These are phyloP conservation scores for Mormyrus hasselquistii DNA, from an alignment of 2,797 vertebrate species.

Conservation along the genomic window DNA sequence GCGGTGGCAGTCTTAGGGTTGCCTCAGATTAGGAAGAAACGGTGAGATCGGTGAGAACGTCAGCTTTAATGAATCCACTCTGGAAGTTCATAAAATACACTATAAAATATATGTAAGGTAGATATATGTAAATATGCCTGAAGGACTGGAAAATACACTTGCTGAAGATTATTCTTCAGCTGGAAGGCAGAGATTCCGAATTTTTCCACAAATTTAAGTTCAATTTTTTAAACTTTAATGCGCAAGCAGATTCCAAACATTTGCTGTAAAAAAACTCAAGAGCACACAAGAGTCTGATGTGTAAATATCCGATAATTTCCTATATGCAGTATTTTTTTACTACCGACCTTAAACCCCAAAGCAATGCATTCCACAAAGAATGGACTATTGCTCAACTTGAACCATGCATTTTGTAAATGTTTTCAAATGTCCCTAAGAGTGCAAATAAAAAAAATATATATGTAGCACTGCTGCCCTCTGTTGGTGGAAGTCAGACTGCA, in stretches of 20 bases:
- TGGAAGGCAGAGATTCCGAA: background rate
- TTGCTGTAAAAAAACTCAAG: background rate
- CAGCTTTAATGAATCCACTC: background rate
- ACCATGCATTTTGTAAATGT: background rate
- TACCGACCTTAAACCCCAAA: background rate
- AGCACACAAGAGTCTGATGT: background rate
- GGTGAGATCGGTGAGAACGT: background rate
- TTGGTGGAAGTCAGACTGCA: slow-evolving; percentile 20
- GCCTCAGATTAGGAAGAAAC: background rate
- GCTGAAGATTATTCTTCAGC: background rate
- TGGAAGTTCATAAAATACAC: background rate
- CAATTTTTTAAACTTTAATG: background rate
- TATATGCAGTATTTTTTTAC: background rate
- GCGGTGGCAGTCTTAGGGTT: slow-evolving; percentile 1
- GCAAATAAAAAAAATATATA: background rate
- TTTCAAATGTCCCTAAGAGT: background rate
- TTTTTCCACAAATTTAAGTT: background rate
- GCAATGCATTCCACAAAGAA: background rate
- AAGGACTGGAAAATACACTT: background rate
- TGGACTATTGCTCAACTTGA: background rate
- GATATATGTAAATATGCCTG: background rate
- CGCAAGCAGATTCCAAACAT: background rate
- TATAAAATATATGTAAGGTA: background rate
- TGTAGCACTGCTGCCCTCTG: slow-evolving; percentile 32
- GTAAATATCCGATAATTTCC: background rate